Percentiles rank a stretch among this genome's conserved stretches.
Evolutionary conservation across 2,888 invertebrate species (phyloP).

Genomic region (Dichetophora obliterata): DNA sequence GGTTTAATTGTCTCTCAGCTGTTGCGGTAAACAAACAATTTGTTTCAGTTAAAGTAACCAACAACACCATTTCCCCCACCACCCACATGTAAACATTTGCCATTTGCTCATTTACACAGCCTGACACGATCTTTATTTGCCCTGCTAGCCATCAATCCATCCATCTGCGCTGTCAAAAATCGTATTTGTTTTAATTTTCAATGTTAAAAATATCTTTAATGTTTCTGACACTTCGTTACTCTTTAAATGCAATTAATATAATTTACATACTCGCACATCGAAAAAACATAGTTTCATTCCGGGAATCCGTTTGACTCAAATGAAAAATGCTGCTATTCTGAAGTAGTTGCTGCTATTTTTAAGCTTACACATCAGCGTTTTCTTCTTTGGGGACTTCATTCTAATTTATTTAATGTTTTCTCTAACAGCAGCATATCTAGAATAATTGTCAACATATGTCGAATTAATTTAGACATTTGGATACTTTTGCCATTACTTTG

Average conservation of each 20-base stretch:
- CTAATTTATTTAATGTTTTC: background rate
- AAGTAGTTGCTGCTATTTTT: background rate
- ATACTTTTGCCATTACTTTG: background rate
- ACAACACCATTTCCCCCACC: background rate
- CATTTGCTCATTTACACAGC: background rate
- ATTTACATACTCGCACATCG: background rate
- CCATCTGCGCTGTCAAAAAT: constrained; percentile 15
- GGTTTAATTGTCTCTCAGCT: constrained; percentile 5
- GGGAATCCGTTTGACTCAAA: background rate
- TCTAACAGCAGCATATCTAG: background rate
- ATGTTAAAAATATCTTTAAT: background rate
- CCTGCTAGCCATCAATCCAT: constrained; percentile 11
- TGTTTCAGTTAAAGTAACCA: background rate
- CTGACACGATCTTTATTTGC: background rate
- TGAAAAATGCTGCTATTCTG: background rate
- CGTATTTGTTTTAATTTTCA: background rate
- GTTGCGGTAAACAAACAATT: background rate
- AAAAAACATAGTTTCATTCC: background rate
- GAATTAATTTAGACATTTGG: constrained; percentile 26
- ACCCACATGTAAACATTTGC: background rate
- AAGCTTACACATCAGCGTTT: background rate
- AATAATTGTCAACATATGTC: constrained; percentile 28
- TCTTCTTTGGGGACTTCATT: background rate
- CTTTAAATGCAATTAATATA: constrained; percentile 13
- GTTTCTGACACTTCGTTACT: background rate